A percentile compares a stretch with the other conserved stretches of the same genome.
These are phyloP conservation scores for Cottus gobio DNA, from an alignment of 2,113 vertebrate species.

Conservation along the genomic window DNA sequence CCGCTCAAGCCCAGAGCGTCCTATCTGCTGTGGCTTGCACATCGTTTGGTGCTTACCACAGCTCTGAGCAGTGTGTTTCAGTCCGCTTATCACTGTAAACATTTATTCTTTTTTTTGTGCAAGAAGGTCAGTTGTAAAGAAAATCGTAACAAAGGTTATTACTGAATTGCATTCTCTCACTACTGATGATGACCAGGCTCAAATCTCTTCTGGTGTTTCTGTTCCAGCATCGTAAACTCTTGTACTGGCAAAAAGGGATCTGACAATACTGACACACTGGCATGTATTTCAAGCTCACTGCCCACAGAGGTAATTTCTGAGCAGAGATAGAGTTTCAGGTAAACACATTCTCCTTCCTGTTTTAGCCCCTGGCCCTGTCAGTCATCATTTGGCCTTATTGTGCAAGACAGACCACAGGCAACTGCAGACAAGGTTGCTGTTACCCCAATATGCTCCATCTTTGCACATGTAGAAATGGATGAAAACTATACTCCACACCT, in stretches of 20 bases:
- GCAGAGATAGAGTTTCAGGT: slow-evolving; percentile 27
- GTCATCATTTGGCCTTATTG: slow-evolving; percentile 35
- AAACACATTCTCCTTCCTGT: slow-evolving; percentile 40
- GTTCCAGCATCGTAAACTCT: slow-evolving; percentile 2
- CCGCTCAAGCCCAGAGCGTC: slow-evolving; percentile 21
- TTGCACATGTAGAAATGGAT: slow-evolving; percentile 15
- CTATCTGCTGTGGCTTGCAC: slow-evolving; percentile 39
- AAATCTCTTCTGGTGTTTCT: slow-evolving; percentile 11
- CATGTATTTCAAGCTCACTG: slow-evolving; percentile 12
- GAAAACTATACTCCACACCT: slow-evolving; percentile 16
- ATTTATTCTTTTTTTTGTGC: slow-evolving; percentile 49
- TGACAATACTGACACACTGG: slow-evolving; percentile 2
- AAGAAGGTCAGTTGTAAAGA: slow-evolving; percentile 35
- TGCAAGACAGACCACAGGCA: slow-evolving; percentile 28
- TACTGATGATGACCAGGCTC: slow-evolving; percentile 1
- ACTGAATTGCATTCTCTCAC: neutral
- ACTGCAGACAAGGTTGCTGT: slow-evolving; percentile 6
- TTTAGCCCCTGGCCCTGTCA: slow-evolving; percentile 38
- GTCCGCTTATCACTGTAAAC: slow-evolving; percentile 45
- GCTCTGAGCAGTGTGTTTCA: slow-evolving; percentile 32
- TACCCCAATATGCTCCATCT: neutral
- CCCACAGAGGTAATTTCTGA: slow-evolving; percentile 18
- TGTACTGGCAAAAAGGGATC: neutral
- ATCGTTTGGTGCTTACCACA: slow-evolving; percentile 35
- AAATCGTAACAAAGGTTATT: slow-evolving; percentile 22